These are phyloP conservation scores for Peromyscus eremicus DNA, from an alignment of 2,797 vertebrate species.

Conservation along the genomic window DNA sequence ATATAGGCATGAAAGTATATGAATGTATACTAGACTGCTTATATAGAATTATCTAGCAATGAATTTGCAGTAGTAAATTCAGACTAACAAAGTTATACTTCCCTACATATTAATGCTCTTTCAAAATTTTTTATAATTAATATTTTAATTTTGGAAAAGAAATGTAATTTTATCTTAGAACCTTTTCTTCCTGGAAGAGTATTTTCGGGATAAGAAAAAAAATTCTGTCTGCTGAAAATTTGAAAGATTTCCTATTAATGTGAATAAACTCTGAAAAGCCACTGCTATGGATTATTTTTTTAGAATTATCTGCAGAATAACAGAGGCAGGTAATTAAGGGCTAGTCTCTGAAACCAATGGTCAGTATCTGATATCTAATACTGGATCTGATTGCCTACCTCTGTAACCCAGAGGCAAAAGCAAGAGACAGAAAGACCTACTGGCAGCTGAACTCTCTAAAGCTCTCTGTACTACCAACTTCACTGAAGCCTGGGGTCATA, in stretches of 20 bases:
- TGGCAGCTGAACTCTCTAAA: background rate
- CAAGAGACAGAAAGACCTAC: background rate
- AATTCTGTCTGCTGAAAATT: slow-evolving; percentile 18
- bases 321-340: background rate
- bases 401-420: background rate
- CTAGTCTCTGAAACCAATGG: background rate
- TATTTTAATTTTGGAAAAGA: slow-evolving; percentile 28
- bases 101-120: background rate
- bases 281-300: background rate
- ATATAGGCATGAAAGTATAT: background rate
- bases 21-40: background rate
- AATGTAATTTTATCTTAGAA: background rate
- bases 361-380: background rate
- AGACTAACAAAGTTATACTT: slow-evolving; percentile 10
- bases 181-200: slow-evolving; percentile 22
- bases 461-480: background rate
- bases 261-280: slow-evolving; percentile 20
- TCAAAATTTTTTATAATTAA: slow-evolving; percentile 3
- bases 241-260: slow-evolving; percentile 4
- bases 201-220: slow-evolving; percentile 19
- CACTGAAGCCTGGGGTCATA: background rate
- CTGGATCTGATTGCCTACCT: background rate
- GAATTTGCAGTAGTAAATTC: background rate
- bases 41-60: background rate
- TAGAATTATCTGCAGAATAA: background rate